phyloP scores from a whole-genome alignment of 2,888 invertebrate species.

The Elysia crispata region DNA sequence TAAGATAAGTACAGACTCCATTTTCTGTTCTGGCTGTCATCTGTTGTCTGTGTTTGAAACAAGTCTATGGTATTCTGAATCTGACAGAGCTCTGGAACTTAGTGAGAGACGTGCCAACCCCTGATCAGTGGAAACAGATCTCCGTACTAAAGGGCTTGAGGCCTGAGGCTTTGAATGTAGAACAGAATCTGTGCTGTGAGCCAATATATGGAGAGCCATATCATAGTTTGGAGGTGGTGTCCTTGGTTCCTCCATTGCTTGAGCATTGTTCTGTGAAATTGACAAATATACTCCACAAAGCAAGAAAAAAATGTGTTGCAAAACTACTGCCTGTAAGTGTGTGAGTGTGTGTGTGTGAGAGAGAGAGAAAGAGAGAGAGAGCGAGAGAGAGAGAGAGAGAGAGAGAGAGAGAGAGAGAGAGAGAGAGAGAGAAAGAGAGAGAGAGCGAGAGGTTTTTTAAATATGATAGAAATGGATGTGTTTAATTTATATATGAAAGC shows the following conservation, averaged over 20 bases:
- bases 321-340: too few relatives aligned
- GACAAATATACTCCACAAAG: neutral
- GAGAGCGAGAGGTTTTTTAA: too few relatives aligned
- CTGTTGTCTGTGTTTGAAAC: constrained; percentile 29
- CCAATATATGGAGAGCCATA: constrained; percentile 65
- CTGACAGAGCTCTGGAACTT: neutral
- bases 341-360: too few relatives aligned
- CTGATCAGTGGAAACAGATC: constrained; percentile 44
- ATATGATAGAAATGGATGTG: too few relatives aligned
- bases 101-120: neutral
- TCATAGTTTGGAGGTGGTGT: constrained; percentile 73
- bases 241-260: constrained; percentile 59
- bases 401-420: too few relatives aligned
- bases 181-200: constrained; percentile 67
- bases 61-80: constrained; percentile 24
- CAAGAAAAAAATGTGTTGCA: too few relatives aligned
- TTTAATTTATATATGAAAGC: too few relatives aligned
- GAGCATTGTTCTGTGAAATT: constrained; percentile 48
- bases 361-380: too few relatives aligned
- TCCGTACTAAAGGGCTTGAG: constrained; percentile 34
- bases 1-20: too few relatives aligned
- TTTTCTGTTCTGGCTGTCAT: neutral
- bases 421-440: too few relatives aligned
- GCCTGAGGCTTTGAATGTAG: constrained; percentile 44
- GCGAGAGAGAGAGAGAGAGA: too few relatives aligned